phyloP scores from a whole-genome alignment of 1,140 invertebrate genomes.

The Prorops nasuta region DNA sequence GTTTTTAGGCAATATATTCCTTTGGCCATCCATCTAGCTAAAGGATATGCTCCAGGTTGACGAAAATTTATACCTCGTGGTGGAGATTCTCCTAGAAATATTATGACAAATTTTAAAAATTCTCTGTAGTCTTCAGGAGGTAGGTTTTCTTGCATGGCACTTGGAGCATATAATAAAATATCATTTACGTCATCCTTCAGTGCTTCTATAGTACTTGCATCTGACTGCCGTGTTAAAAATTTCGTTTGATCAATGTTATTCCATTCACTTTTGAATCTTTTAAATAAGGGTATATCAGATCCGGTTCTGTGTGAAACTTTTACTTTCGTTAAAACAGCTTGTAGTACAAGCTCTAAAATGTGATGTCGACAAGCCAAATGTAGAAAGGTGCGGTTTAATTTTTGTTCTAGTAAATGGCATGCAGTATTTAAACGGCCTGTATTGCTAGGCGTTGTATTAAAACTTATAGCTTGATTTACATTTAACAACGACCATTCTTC shows the following conservation, averaged over 20 bases:
- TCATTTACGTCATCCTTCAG: constrained; percentile 8
- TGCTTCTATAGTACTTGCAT: constrained; percentile 11
- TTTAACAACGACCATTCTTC: constrained; percentile 14
- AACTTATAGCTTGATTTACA: constrained; percentile 15
- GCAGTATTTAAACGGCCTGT: constrained; percentile 28
- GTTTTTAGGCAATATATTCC: not conserved
- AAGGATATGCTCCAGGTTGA: not conserved
- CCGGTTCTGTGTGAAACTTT: constrained; percentile 24
- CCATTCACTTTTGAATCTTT: constrained; percentile 27
- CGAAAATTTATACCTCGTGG: constrained; percentile 10
- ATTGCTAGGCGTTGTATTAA: constrained; percentile 21
- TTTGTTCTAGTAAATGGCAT: constrained; percentile 28
- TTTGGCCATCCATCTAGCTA: not conserved
- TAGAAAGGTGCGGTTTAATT: constrained; percentile 30
- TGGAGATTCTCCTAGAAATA: not conserved
- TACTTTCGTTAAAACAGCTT: too few relatives aligned
- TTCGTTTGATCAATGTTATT: constrained; percentile 23
- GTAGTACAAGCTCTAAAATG: constrained; percentile 31
- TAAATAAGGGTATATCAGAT: constrained; percentile 32
- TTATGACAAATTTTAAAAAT: not conserved
- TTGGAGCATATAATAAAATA: not conserved
- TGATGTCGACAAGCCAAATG: constrained; percentile 38
- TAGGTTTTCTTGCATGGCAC: constrained; percentile 1
- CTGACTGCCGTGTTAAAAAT: constrained; percentile 17
- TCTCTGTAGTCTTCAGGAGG: constrained; percentile 8